Base-by-base conservation (phyloP, 2,113 vertebrate genomes). In the Sinocyclocheilus anophthalmus region DNA sequence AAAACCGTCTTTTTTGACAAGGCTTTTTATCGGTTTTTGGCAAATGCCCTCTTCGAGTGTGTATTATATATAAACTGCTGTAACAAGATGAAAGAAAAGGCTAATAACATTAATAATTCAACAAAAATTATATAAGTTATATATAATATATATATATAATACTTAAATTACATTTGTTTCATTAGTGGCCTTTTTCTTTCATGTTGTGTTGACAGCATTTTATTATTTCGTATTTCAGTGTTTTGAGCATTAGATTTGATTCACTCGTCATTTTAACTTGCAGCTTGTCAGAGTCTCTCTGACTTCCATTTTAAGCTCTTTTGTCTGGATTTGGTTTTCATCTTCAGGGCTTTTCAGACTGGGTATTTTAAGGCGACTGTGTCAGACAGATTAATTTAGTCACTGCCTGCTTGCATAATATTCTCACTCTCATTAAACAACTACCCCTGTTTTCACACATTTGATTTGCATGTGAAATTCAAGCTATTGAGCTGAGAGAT, bases 341-440 rank as follows among this genome's bases (percentile, higher is more conserved):
- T 80, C 48, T 72, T 65, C 33, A n/a, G 69, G 55, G 33, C 63
- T 11, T 69, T 55, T 81, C n/a, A 83, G 57, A 67, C 48, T 16
- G 50, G 20, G 30, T 50, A 76, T 87, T 76, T 81, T 61, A 70
- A 81, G 67, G 13, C 30, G 42, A 75, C 22, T 9, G 3, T 78
- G 72, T 86, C 76, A 61, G 20, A 37, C 22, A 55, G 85, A 81
- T 88, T 89, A 37, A 86, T 86, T 86, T 75, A 22, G 50, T 59
- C 48, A 48, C 63, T n/a, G 72, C 30, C 53, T 20, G 20, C 16
- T 84, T 87, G 75, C 53, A 20, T 48, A 87, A 82, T 83, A 37
- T 84, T 87, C 75, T 20, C 89, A 89, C 90, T 91, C 89, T 88
- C 80, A 86, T 89, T 82, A 88, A 88, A 90, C n/a, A 85, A 55